These are phyloP conservation scores for Diarsia dahlii DNA, from an alignment of 2,888 invertebrate genomes.

Conservation along the genomic window DNA sequence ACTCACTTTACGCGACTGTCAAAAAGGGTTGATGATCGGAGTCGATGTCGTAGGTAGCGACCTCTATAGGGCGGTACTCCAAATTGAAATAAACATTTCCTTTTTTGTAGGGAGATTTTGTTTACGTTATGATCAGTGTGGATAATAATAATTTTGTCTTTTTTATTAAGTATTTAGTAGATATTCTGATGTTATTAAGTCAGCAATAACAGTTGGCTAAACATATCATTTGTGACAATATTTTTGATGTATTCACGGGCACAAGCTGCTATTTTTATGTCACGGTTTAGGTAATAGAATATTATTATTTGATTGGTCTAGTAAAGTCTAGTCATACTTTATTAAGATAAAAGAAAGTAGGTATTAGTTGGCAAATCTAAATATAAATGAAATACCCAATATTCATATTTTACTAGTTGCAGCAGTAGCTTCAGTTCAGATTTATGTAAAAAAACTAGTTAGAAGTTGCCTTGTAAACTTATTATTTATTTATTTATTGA, in stretches of 20 bases:
- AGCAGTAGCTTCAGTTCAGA: neutral
- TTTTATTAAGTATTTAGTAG: neutral
- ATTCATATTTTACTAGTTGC: neutral
- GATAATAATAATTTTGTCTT: neutral
- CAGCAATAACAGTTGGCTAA: too few species aligned
- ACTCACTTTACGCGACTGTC: constrained; percentile 72
- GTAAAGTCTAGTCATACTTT: too few species aligned
- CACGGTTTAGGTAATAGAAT: too few species aligned
- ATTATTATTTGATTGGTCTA: too few species aligned
- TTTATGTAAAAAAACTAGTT: neutral
- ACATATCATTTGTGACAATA: too few species aligned
- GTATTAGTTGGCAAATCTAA: too few species aligned
- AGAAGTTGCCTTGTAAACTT: neutral
- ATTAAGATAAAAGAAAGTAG: too few species aligned
- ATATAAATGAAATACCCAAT: neutral
- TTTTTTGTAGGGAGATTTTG: constrained; percentile 42
- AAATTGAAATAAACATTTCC: constrained; percentile 53
- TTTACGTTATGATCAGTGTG: neutral
- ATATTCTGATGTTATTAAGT: neutral
- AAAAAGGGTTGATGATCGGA: constrained; percentile 69
- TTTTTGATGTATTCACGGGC: too few species aligned
- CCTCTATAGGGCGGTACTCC: constrained; percentile 63
- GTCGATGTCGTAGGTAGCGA: constrained; percentile 66
- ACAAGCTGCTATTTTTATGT: too few species aligned
- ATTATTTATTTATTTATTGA: too few species aligned